Conservation (phyloP, 2,113 vertebrate species). For the Piliocolobus tephrosceles region DNA sequence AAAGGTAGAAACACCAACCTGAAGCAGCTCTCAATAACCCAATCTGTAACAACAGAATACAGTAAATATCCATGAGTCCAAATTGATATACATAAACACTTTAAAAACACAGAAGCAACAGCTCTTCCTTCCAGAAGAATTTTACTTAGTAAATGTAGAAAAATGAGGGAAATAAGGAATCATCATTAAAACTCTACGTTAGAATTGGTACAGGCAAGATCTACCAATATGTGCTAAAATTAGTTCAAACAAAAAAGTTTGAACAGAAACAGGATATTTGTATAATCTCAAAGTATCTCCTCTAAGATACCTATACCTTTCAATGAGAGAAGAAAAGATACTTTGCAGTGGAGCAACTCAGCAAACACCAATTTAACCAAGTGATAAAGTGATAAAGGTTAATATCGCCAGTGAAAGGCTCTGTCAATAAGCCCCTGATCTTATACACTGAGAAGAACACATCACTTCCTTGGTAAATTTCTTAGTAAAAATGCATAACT, state of each 20-base stretch:
- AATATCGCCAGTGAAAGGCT: neutral
- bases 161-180: neutral
- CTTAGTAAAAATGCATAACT: neutral
- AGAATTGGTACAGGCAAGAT: conserved; percentile 11
- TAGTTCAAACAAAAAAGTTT: neutral
- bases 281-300: neutral
- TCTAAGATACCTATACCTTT: neutral
- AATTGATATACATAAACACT: neutral
- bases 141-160: neutral
- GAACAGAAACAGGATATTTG: neutral
- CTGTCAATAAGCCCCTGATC: neutral
- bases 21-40: neutral
- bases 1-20: neutral
- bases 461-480: neutral
- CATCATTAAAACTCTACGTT: neutral
- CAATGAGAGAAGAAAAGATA: neutral
- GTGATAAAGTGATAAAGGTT: neutral
- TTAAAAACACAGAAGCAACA: neutral
- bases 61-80: neutral
- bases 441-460: neutral
- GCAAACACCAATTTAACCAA: neutral
- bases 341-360: neutral
- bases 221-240: neutral
- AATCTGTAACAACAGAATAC: neutral
- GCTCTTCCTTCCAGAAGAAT: neutral